Conservation (phyloP, 2,797 vertebrate species). For the Arctocebus calabarensis region DNA sequence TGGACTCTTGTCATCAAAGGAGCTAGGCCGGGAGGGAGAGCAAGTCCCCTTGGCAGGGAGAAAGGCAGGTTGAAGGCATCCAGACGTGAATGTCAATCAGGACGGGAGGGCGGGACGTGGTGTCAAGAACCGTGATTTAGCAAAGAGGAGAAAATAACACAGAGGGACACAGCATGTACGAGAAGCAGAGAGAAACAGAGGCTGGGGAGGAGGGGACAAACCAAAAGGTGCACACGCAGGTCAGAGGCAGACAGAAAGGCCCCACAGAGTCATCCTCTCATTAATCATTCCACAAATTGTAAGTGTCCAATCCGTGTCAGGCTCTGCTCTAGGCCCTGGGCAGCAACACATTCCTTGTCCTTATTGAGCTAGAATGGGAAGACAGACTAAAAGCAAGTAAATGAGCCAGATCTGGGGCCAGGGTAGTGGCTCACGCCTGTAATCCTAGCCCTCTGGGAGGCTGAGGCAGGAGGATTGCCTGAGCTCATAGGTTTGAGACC, state of each 20-base stretch:
- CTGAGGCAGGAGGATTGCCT: too few species aligned
- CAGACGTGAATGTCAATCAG: background rate
- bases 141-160: background rate
- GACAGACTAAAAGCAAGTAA: background rate
- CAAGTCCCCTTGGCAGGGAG: background rate
- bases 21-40: background rate
- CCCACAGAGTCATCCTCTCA: background rate
- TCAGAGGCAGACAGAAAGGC: background rate
- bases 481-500: too few species aligned
- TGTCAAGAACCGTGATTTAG: constrained; percentile 33
- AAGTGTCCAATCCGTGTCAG: background rate
- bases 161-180: background rate
- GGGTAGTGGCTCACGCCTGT: too few species aligned
- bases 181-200: background rate
- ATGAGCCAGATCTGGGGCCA: background rate
- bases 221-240: background rate
- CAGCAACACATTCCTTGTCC: background rate
- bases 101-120: background rate
- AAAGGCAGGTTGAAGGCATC: background rate
- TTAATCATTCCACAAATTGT: background rate
- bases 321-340: background rate
- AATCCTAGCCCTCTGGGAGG: too few species aligned
- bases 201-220: background rate
- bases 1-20: constrained; percentile 16
- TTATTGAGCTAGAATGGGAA: background rate